Conservation (phyloP, 2,888 invertebrate species). For the Lasioglossum marginatum region DNA sequence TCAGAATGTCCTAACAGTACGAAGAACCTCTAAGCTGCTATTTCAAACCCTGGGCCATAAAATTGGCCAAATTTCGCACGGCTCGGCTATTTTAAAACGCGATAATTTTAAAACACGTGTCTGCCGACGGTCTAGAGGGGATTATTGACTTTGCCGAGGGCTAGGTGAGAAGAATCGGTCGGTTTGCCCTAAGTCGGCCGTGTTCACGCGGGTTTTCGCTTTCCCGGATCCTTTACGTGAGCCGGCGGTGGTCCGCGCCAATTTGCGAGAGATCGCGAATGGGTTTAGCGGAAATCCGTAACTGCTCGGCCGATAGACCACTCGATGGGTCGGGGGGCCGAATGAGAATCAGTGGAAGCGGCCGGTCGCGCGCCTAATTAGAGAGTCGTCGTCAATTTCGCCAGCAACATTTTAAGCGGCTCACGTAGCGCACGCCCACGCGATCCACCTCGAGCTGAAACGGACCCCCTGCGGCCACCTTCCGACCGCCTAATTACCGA, state of each 20-base stretch:
- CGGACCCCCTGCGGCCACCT: slow-evolving; percentile 77
- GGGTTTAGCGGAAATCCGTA: slow-evolving; percentile 51
- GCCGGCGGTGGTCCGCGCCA: slow-evolving; percentile 35
- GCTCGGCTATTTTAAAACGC: neutral
- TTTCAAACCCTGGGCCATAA: neutral
- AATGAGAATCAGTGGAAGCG: slow-evolving; percentile 58
- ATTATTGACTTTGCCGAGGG: slow-evolving; percentile 20
- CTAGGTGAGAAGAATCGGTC: slow-evolving; percentile 30
- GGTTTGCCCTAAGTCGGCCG: neutral
- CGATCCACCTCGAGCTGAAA: slow-evolving; percentile 60
- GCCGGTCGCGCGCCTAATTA: slow-evolving; percentile 74
- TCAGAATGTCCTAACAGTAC: too few relatives aligned
- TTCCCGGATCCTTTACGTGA: slow-evolving; percentile 15
- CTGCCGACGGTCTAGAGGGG: neutral
- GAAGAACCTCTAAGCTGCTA: neutral
- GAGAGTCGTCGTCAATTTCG: slow-evolving; percentile 77
- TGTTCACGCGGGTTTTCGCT: neutral
- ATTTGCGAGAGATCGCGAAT: slow-evolving; percentile 55
- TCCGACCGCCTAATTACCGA: slow-evolving; percentile 79
- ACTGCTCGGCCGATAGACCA: slow-evolving; percentile 30
- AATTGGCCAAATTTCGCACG: neutral
- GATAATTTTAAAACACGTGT: neutral
- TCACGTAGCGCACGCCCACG: slow-evolving; percentile 72
- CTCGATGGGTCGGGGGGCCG: slow-evolving; percentile 12
- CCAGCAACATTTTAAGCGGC: slow-evolving; percentile 73